Percentiles rank a stretch among this genome's conserved stretches.
phyloP scores from a whole-genome alignment of 2,797 vertebrate genomes.

The Peromyscus aztecus region DNA sequence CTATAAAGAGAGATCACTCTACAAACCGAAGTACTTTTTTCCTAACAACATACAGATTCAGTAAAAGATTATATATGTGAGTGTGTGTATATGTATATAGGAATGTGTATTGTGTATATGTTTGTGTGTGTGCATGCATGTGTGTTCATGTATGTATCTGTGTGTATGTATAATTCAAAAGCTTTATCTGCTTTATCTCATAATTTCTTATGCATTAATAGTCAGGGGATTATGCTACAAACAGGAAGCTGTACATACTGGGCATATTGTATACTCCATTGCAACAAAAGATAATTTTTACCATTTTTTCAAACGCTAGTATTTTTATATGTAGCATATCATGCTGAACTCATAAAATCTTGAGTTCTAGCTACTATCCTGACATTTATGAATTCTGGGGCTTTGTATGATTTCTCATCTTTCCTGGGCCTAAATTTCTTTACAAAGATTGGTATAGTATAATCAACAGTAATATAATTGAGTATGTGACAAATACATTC shows the following conservation, averaged over 20 bases:
- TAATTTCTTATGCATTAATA: not conserved
- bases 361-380: not conserved
- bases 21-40: not conserved
- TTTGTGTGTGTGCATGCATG: not conserved
- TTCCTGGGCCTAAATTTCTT: not conserved
- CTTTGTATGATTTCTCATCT: not conserved
- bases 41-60: not conserved
- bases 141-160: not conserved
- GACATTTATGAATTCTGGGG: not conserved
- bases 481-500: not conserved
- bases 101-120: not conserved
- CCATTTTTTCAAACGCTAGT: not conserved
- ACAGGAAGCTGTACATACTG: not conserved
- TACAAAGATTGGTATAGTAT: not conserved
- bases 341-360: not conserved
- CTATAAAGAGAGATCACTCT: not conserved
- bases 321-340: not conserved
- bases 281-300: not conserved
- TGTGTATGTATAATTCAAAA: not conserved
- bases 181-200: not conserved
- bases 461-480: not conserved
- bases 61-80: not conserved
- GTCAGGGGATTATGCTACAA: not conserved
- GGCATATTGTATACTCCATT: not conserved
- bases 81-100: not conserved